These are phyloP conservation scores for Desmophyllum pertusum DNA, from an alignment of 92 coral and sea anemone genomes.

Conservation along the genomic window DNA sequence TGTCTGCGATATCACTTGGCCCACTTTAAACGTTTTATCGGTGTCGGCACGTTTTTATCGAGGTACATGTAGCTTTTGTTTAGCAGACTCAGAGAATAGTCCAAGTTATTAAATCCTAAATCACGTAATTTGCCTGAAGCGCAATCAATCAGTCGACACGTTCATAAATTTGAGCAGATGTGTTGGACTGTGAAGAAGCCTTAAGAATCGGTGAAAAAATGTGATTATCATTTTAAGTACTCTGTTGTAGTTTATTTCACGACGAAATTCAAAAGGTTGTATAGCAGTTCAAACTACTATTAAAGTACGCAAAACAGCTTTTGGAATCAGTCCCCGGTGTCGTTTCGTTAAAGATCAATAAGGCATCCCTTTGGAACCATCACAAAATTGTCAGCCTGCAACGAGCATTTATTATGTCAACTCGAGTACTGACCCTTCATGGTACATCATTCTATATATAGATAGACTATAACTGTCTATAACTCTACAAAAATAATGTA, in stretches of 20 bases:
- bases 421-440: neutral
- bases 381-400: neutral
- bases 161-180: neutral
- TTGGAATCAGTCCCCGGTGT: no score
- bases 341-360: neutral
- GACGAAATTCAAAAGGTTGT: neutral
- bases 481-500: no score
- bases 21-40: slow-evolving; percentile 12
- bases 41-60: slow-evolving; percentile 29
- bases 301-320: slow-evolving; percentile 16
- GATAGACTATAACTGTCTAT: no score
- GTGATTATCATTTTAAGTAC: neutral
- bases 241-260: neutral
- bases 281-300: neutral
- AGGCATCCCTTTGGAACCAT: neutral
- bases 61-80: neutral
- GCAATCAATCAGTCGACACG: slow-evolving; percentile 8
- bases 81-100: neutral
- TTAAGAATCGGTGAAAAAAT: neutral
- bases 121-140: slow-evolving; percentile 6
- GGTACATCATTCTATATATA: neutral
- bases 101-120: neutral
- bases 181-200: neutral
- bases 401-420: neutral
- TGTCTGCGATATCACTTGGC: neutral